Evolutionary conservation across 2,113 vertebrate species (phyloP), one percentile per base, ranked within the genome.

Genomic region (Thryonomys swinderianus): DNA sequence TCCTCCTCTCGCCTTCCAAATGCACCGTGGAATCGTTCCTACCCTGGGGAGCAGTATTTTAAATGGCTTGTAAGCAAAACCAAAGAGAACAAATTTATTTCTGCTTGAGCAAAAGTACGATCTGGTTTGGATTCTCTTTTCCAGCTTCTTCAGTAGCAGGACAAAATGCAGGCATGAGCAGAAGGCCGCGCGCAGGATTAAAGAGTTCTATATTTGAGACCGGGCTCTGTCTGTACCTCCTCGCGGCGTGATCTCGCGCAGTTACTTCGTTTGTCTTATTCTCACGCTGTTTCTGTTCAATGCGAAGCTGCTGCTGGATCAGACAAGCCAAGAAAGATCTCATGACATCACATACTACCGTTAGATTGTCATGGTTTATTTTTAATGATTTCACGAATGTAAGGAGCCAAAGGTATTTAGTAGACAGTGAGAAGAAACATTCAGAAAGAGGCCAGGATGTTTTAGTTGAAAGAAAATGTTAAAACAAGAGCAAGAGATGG

Each of bases 21-120:
- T 92, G 95, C 96, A 96, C 93, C 91, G 93, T 91, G 85, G 74
- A 95, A 96, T 95, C 23, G 40, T 92, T 86, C 51, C 91, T 76
- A 69, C 62, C 79, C 59, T 80, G 62, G 73, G 61, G 51, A 94
- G 14, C 62, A 86, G 61, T 92, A 85, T 94, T 97, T 97, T 87
- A 67, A 88, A 94, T 79, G 69, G 48, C 37, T 87, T 97, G 71
- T 40, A 94, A 94, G 82, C 53, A 92, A 97, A 98, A 91, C 88
- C 85, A 81, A 94, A 94, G 92, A 66, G 85, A 80, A 57, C 40
- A 86, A 61, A 57, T 67, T 88, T 92, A 76, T 90, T 96, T 95
- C 87, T 95, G 40, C 85, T 92, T 91, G 74, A 87, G 57, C 25
- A 86, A 96, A 95, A 84, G n/a, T 48, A 69, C 71, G 64, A 91